Evolutionary conservation across 1,140 invertebrate genomes (phyloP).

Genomic region (Phenacoccus solenopsis): DNA sequence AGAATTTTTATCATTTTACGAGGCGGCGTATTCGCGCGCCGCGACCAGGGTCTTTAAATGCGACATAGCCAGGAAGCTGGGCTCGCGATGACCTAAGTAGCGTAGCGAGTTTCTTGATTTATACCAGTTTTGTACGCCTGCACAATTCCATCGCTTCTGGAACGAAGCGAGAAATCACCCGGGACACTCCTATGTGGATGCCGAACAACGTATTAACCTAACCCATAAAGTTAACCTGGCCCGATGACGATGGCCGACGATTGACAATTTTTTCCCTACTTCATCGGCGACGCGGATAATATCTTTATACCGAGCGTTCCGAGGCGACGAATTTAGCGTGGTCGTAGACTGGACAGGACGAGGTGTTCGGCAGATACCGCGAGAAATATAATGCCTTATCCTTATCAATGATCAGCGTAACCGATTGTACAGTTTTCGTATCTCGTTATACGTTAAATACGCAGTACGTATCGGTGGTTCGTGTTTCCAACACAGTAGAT

Average conservation of each 20-base stretch:
- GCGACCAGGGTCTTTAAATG: neutral
- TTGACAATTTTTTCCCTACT: neutral
- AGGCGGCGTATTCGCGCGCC: neutral
- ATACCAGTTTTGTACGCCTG: conserved; percentile 1
- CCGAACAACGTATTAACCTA: neutral
- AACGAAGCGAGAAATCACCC: conserved; percentile 1
- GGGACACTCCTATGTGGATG: neutral
- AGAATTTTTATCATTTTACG: neutral
- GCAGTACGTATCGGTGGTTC: too few relatives aligned
- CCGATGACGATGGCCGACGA: neutral
- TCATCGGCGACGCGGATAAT: neutral
- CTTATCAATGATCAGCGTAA: too few relatives aligned
- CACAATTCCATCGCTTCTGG: conserved; percentile 1
- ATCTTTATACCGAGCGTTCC: too few relatives aligned
- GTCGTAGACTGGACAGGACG: too few relatives aligned
- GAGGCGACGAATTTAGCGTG: too few relatives aligned
- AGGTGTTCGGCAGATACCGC: too few relatives aligned
- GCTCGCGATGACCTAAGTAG: neutral
- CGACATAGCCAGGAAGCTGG: neutral
- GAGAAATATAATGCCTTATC: too few relatives aligned
- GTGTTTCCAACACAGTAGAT: too few relatives aligned
- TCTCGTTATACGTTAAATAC: too few relatives aligned
- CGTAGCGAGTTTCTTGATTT: neutral
- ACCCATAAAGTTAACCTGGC: neutral
- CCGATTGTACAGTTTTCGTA: too few relatives aligned